These are phyloP conservation scores for Morpho achilles DNA, from an alignment of 2,888 invertebrate genomes.

Conservation along the genomic window DNA sequence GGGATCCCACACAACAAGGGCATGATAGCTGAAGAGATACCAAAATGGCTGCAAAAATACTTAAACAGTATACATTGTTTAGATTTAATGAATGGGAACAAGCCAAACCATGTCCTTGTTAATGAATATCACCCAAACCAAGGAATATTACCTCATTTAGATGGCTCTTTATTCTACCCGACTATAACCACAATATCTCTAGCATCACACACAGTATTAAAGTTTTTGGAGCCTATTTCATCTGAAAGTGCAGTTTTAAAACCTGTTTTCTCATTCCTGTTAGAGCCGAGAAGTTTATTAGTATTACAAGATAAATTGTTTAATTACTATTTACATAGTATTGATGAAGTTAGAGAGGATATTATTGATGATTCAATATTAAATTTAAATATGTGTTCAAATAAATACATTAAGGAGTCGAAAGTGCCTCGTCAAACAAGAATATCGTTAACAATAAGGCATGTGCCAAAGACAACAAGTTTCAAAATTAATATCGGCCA, in stretches of 20 bases:
- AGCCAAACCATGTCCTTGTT: constrained; percentile 95
- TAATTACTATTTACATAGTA: constrained; percentile 90
- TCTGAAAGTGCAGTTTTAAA: constrained; percentile 48
- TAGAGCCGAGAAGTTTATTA: constrained; percentile 93
- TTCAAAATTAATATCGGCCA: constrained; percentile 83
- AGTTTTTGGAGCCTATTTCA: constrained; percentile 83
- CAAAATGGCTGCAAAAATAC: constrained; percentile 88
- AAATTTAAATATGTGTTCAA: constrained; percentile 83
- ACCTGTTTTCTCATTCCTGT: constrained; percentile 84
- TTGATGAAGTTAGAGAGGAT: constrained; percentile 85
- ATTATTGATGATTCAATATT: constrained; percentile 76
- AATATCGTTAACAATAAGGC: constrained; percentile 94
- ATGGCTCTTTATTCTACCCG: constrained; percentile 96
- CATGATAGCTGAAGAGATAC: constrained; percentile 93
- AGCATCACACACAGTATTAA: constrained; percentile 93
- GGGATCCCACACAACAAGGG: constrained; percentile 91
- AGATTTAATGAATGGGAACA: constrained; percentile 83
- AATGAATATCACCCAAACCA: constrained; percentile 97
- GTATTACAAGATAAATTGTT: constrained; percentile 92
- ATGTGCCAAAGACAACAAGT: constrained; percentile 93
- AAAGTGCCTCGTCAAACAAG: constrained; percentile 83
- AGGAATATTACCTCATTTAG: constrained; percentile 98
- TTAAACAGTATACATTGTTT: constrained; percentile 84
- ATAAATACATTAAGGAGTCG: constrained; percentile 75
- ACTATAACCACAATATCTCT: constrained; percentile 95